Evolutionary conservation across 2,797 vertebrate genomes (phyloP), one percentile per base, ranked within the genome.

Genomic region (Fistularia commersonii): DNA sequence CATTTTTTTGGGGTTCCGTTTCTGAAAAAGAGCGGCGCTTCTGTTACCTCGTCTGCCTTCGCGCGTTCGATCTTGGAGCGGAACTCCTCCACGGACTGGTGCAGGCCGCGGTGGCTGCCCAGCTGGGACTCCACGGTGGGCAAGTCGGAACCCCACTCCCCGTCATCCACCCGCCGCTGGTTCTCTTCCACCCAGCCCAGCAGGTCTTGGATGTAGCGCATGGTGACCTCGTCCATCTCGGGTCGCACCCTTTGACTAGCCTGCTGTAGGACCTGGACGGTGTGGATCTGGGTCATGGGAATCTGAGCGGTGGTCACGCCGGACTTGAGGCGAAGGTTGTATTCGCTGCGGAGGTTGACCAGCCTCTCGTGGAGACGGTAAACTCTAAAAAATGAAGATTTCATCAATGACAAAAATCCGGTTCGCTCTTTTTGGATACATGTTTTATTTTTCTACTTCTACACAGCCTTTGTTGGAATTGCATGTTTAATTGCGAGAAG

Each of bases 161-260:
- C 92, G 0, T 64, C 35, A 1, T 87, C 90, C 61, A 97, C 72
- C 0, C 92, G 89, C 3, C 81, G 86, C 88, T 98, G 96, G 88
- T 97, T 97, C 82, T 98, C 95, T 67, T 97, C 93, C 70, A 97
- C 92, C 96, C 96, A 98, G 57, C 85, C 89, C 79, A 96, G 86
- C 52, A 98, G 89, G 35, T 96, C 95, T 51, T 92, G 93, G 68
- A 94, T 88, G 84, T 98, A 97, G 9, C 92, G 89, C 60, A 95
- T 84, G 0, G 95, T 90, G 2, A 92, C 93, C 15, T 96, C 92
- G 0, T 96, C 95, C 7, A 91, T 82, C 57, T 95, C 93, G 0
- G 83, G 87, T 8, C 89, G 73, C 54, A 77, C 32, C 45, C 83
- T 81, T 45, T 72, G 41, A 7, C 84, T 56, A 8, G 82, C 69